phyloP scores from a whole-genome alignment of 2,113 vertebrate genomes.

The Telmatochromis brichardi region DNA sequence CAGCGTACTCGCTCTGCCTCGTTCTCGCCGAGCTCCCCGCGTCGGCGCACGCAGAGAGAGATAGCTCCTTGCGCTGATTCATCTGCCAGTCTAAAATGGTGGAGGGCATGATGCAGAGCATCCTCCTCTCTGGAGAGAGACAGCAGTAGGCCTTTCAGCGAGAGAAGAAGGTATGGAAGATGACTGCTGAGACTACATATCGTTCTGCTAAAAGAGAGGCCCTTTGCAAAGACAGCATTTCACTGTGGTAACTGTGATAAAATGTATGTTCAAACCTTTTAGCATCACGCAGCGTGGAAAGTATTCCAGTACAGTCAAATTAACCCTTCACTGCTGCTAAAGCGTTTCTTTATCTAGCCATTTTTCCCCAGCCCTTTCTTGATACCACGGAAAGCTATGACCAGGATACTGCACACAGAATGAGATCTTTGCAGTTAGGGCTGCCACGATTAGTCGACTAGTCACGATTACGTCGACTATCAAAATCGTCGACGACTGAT shows the following conservation, averaged over 20 bases:
- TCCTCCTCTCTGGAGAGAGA: slow-evolving; percentile 36
- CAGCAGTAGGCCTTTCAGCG: slow-evolving; percentile 34
- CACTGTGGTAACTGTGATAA: not conserved
- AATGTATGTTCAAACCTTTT: slow-evolving; percentile 17
- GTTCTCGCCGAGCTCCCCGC: not conserved
- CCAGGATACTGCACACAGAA: not conserved
- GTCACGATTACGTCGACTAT: too few relatives aligned
- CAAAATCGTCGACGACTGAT: rapidly evolving
- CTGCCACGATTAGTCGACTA: too few relatives aligned
- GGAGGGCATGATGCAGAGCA: slow-evolving; percentile 28
- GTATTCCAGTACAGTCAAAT: not conserved
- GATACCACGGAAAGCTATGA: not conserved
- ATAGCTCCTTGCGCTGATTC: slow-evolving; percentile 32
- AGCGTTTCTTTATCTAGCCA: not conserved
- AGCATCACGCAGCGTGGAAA: not conserved
- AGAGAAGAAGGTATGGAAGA: slow-evolving; percentile 4
- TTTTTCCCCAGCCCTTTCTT: not conserved
- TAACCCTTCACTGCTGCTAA: not conserved
- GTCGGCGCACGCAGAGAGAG: not conserved
- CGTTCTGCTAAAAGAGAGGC: not conserved
- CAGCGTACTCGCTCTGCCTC: not conserved
- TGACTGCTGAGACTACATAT: slow-evolving; percentile 35
- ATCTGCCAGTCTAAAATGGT: slow-evolving; percentile 55
- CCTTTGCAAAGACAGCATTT: slow-evolving; percentile 2
- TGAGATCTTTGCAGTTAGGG: not conserved